phyloP scores from a whole-genome alignment of 2,797 vertebrate genomes.

The Tragopan temminckii region DNA sequence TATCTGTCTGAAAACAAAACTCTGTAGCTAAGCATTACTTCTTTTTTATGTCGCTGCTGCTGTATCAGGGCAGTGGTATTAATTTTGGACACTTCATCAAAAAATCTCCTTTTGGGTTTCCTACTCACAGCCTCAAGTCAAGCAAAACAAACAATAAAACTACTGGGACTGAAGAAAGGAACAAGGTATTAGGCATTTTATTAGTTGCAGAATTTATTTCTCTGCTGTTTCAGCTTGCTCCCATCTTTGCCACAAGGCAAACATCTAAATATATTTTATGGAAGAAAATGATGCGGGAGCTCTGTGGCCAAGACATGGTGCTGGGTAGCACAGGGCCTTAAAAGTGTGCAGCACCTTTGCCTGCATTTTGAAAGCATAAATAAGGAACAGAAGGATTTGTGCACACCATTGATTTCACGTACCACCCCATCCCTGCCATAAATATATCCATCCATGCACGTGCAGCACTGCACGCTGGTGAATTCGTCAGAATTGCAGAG shows the following conservation, averaged over 20 bases:
- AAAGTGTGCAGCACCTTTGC: neutral
- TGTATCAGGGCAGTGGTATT: conserved; percentile 37
- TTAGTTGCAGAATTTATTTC: conserved; percentile 54
- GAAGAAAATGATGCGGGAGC: neutral
- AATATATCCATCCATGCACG: neutral
- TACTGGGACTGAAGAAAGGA: neutral
- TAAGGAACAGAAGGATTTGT: neutral
- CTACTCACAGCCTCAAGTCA: conserved; percentile 8
- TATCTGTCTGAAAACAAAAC: conserved; percentile 68
- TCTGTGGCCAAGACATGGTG: rapidly evolving
- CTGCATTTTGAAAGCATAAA: neutral
- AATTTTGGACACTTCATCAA: neutral
- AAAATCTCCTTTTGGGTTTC: conserved; percentile 15
- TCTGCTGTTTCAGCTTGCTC: neutral
- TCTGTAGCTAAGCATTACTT: conserved; percentile 59
- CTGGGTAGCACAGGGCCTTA: neutral
- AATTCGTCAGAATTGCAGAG: neutral
- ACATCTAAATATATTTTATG: neutral
- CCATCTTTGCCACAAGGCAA: conserved; percentile 22
- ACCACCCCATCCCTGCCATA: neutral
- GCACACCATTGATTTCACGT: neutral
- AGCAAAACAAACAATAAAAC: conserved; percentile 59
- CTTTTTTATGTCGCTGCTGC: conserved; percentile 42
- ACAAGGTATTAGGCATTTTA: conserved; percentile 23
- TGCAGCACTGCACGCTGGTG: neutral